Evolutionary conservation across 2,797 vertebrate genomes (phyloP), one percentile per base, ranked within the genome.

Genomic region (Chiloscyllium punctatum): DNA sequence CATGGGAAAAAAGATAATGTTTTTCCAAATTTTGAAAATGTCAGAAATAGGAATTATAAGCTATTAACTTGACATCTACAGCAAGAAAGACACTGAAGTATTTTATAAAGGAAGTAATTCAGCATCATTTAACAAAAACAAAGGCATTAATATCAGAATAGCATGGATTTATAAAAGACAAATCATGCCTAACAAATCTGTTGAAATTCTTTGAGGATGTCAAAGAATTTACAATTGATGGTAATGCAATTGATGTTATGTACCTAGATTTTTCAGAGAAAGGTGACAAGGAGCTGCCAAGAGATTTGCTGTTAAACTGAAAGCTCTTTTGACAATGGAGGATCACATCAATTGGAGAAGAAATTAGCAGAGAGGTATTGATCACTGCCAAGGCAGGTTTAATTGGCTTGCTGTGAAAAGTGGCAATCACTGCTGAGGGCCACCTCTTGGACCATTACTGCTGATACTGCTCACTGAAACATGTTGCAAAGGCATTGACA

Each of bases 61-160:
- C 94, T 95, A 77, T 95, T 77, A 95, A 74, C 69, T 95, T 95
- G 71, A 95, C 72, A 77, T 95, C 94, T 95, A 33, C 77, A 57
- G 94, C 53, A 72, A 77, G 68, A 77, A 74, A 95, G 57, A 48
- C 71, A 77, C 57, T 95, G 94, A 77, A 95, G 94, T 95, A 4
- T 95, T 72, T 77, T 77, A 95, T 95, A 77, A 95, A 95, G 72
- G 94, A 95, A 95, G 42, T 16, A 77, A 57, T 77, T 95, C 71
- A 95, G 77, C 94, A 95, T 77, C 94, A 95, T 95, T 95, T 95
- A 95, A 95, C 94, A 95, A 95, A 77, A 95, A 95, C 94, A 95
- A 95, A 77, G 51, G 48, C 94, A 77, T n/a, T 95, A 95, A 95
- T n/a, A 77, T 18, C 27, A 72, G 48, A 48, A 30, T 48, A 95